These are phyloP conservation scores for Euura saliciscinereae DNA, from an alignment of 1,140 invertebrate genomes.

Conservation along the genomic window DNA sequence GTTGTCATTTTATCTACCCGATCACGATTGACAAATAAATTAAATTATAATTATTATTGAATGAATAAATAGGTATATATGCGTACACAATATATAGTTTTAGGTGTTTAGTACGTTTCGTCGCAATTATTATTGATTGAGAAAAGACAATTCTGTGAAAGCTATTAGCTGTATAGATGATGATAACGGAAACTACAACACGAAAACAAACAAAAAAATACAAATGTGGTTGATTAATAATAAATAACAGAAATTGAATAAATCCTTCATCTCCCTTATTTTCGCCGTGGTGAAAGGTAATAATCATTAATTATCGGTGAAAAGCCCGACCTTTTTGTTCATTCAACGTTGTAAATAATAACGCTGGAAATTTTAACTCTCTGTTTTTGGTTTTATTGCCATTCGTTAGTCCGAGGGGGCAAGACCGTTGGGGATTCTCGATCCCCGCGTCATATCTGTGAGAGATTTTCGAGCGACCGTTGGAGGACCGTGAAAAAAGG, in stretches of 20 bases:
- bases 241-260: not conserved
- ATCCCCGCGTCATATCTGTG: not conserved
- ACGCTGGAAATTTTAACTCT: too few species aligned
- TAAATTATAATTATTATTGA: constrained; percentile 27
- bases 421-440: not conserved
- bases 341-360: too few species aligned
- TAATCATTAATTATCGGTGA: too few species aligned
- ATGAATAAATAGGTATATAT: constrained; percentile 27
- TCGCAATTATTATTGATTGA: not conserved
- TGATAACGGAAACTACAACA: too few species aligned
- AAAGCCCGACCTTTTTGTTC: too few species aligned
- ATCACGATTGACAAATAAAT: constrained; percentile 39
- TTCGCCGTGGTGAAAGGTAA: too few species aligned
- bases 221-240: constrained; percentile 45
- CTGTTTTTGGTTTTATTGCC: too few species aligned
- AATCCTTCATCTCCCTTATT: too few species aligned
- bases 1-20: constrained; percentile 10
- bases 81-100: constrained; percentile 43
- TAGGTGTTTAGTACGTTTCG: constrained; percentile 43
- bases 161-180: constrained; percentile 30
- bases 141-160: constrained; percentile 43
- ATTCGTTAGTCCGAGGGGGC: not conserved
- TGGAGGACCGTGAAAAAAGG: not conserved
- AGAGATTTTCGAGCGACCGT: not conserved
- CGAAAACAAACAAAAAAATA: constrained; percentile 6